Conservation (phyloP, 2,888 invertebrate genomes). For the Eustalomyia histrio region DNA sequence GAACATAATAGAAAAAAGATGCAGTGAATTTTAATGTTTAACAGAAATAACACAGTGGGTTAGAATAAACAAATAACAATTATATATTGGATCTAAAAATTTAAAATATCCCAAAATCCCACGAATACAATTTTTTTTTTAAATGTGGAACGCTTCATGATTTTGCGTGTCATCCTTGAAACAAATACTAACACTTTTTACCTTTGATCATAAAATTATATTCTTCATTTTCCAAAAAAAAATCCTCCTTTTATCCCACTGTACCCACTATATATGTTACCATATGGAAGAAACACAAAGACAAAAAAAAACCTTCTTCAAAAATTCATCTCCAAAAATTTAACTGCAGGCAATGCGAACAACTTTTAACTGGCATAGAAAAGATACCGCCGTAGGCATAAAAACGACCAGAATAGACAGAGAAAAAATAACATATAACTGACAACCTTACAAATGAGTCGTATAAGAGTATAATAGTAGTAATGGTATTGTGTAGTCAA, state of each 20-base stretch:
- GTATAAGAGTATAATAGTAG: conserved; percentile 14
- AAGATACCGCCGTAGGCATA: conserved; percentile 73
- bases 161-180: no score
- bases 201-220: no score
- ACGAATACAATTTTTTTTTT: no score
- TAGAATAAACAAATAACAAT: no score
- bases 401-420: conserved; percentile 76
- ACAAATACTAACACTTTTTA: no score
- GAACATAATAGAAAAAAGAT: not conserved
- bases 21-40: conserved; percentile 4
- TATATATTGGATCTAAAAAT: no score
- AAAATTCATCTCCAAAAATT: conserved; percentile 74
- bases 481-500: conserved; percentile 20
- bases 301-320: conserved; percentile 67
- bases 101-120: no score
- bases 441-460: conserved; percentile 35
- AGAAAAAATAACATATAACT: conserved; percentile 58
- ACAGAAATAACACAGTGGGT: not conserved
- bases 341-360: conserved; percentile 74
- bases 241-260: not conserved
- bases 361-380: conserved; percentile 76
- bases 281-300: not conserved
- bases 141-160: no score
- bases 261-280: not conserved
- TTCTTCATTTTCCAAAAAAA: no score